Evolutionary conservation across 2,797 vertebrate genomes (phyloP), one percentile per base, ranked within the genome.

Genomic region (Gymnoscopelus braueri): DNA sequence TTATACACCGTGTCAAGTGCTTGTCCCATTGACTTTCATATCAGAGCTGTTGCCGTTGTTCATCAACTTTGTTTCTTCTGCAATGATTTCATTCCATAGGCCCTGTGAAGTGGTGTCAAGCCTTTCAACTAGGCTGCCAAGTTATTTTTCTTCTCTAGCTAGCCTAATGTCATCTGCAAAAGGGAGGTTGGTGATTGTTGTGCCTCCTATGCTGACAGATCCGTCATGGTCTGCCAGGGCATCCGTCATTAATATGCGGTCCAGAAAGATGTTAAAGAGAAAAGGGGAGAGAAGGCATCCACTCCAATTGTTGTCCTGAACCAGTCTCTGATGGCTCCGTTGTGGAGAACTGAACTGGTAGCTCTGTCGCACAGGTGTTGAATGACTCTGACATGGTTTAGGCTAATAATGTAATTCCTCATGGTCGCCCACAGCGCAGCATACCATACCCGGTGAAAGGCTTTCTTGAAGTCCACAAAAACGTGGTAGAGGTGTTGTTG

Each of bases 241-340:
- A 35, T 35, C 6, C 6, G 32, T 35, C 32, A 35, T 19, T 35
- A 5, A 35, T 35, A 39, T 2, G 6, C 39, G 19, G 19, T 39
- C 1, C 10, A 53, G 49, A 15, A 26, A 63, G 13, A 52, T 51
- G 49, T 63, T 63, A 15, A 63, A 63, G 24, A 53, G 24, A 14
- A 32, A 15, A 4, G 26, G 62, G 4, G 49, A 63, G 23, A 63
- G 49, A 26, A 32, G 24, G 24, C 62, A 63, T 51, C 62, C 24
- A 63, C 49, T 29, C 62, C 62, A 32, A 51, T 9, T 32, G 49
- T 63, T 48, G 60, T 62, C 23, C 49, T 51, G 23, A 53, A 32
- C 49, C 49, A 52, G 13, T 51, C 24, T 51, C 61, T 13, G 11
- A 63, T 52, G 12, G 8, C 23, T 56, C 53, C 55, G 32, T 44